A percentile compares a stretch with the other conserved stretches of the same genome.
Conservation (phyloP, 2,888 invertebrate species). For the Chouioia cunea region DNA sequence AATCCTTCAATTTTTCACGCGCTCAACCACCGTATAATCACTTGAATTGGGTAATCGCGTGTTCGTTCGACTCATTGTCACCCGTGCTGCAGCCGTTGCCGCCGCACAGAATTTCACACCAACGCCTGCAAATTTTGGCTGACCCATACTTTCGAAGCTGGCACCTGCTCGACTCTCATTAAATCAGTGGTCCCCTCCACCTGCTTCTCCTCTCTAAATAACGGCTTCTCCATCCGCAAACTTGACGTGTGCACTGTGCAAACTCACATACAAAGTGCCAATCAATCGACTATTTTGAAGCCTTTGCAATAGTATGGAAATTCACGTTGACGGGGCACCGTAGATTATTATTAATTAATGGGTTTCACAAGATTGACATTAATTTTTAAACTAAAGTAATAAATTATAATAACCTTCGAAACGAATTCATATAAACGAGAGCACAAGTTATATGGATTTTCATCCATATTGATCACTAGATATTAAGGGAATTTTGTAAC, state of each 20-base stretch:
- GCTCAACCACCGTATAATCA: constrained; percentile 14
- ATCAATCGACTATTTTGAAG: constrained; percentile 17
- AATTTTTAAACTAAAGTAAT: too few relatives aligned
- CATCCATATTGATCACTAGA: too few relatives aligned
- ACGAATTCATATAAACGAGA: too few relatives aligned
- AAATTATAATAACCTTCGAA: too few relatives aligned
- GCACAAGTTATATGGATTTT: too few relatives aligned
- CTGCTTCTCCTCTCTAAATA: constrained; percentile 29
- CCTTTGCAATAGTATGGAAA: too few relatives aligned
- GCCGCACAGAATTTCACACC: constrained; percentile 24
- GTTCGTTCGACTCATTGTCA: background rate
- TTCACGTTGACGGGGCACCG: too few relatives aligned
- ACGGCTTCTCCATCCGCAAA: constrained; percentile 33
- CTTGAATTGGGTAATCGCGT: constrained; percentile 32
- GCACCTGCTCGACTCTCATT: constrained; percentile 27
- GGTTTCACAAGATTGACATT: too few relatives aligned
- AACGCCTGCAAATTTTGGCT: constrained; percentile 30
- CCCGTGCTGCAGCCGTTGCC: background rate
- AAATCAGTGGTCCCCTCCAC: constrained; percentile 14
- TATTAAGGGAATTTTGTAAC: constrained; percentile 2
- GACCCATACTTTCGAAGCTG: constrained; percentile 17
- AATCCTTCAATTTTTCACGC: constrained; percentile 30
- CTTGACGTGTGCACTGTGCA: constrained; percentile 22
- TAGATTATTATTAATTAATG: too few relatives aligned
- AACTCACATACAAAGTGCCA: constrained; percentile 38